Evolutionary conservation across 2,797 vertebrate species (phyloP).

Genomic region (Sparus aurata): DNA sequence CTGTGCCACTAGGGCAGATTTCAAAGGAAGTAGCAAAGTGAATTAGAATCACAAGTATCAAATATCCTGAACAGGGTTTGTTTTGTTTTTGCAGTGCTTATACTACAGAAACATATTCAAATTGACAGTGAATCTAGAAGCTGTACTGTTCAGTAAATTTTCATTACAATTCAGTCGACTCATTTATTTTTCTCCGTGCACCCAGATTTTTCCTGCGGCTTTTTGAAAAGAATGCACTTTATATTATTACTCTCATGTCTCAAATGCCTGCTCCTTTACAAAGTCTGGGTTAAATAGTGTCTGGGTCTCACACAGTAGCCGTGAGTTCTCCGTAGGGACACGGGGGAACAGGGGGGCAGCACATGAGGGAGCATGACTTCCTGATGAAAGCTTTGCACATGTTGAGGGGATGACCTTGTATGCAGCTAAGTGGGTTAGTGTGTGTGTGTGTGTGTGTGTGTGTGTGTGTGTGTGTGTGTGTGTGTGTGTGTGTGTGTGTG

Average conservation of each 20-base stretch:
- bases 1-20: not conserved
- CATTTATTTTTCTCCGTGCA: not conserved
- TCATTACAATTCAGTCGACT: not conserved
- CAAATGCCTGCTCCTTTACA: not conserved
- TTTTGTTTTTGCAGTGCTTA: not conserved
- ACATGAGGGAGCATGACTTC: slow-evolving; percentile 46
- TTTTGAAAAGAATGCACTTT: not conserved
- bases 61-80: not conserved
- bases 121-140: not conserved
- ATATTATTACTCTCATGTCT: not conserved
- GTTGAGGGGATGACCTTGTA: slow-evolving; percentile 73
- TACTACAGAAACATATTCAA: not conserved
- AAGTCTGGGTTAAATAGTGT: not conserved
- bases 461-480: slow-evolving; percentile 15
- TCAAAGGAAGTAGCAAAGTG: not conserved
- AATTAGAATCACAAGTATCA: not conserved
- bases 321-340: slow-evolving; percentile 15
- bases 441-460: slow-evolving; percentile 3
- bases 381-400: slow-evolving; percentile 69
- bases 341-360: slow-evolving; percentile 30
- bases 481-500: not conserved
- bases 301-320: slow-evolving; percentile 55
- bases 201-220: not conserved
- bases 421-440: slow-evolving; percentile 41
- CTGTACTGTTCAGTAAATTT: not conserved